Evolutionary conservation across 2,888 invertebrate genomes (phyloP), one percentile per base, ranked within the genome.

Genomic region (Alviniconcha strummeri): DNA sequence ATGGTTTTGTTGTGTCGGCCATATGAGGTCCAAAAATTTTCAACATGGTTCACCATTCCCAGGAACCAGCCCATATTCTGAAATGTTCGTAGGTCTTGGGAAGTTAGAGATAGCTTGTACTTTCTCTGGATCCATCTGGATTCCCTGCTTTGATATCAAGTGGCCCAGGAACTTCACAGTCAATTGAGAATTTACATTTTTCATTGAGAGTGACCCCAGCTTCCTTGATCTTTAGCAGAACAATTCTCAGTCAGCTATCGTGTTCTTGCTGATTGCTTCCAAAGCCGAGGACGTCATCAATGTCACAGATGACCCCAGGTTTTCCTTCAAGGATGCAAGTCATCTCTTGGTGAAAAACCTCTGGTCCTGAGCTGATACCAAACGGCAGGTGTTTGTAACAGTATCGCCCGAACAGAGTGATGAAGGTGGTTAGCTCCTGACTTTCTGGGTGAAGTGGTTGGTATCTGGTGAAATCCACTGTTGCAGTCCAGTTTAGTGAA

Each of bases 341-440:
- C 84, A 84, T 84, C 56, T 77, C 74, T 60, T 81, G 4, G 13
- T 81, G 84, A 55, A 84, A 81, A 8, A 81, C 67, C 52, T 84
- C 77, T n/a, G 72, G 69, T 36, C 54, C 81, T 0, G 84, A 81
- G 13, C 75, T 67, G 11, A 81, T 84, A 2, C 84, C 84, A 81
- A 84, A 84, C 0, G 77, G 72, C 13, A 84, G 71, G 4, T 78
- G 36, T 52, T 81, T 81, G 71, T 67, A 76, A 54, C 57, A 72
- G 64, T 67, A 77, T n/a, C 77, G 67, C 19, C 81, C 71, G 19
- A 84, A 80, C 4, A 77, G 81, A 19, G 78, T 84, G 15, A 80
- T 54, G 55, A 75, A 55, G 36, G 75, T 80, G 5, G 74, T 83
- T 4, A 75, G 19, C 60, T 60, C 64, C 55, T 77, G 77, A 11